Evolutionary conservation across 2,113 vertebrate genomes (phyloP).

Genomic region (Micronycteris hirsuta): DNA sequence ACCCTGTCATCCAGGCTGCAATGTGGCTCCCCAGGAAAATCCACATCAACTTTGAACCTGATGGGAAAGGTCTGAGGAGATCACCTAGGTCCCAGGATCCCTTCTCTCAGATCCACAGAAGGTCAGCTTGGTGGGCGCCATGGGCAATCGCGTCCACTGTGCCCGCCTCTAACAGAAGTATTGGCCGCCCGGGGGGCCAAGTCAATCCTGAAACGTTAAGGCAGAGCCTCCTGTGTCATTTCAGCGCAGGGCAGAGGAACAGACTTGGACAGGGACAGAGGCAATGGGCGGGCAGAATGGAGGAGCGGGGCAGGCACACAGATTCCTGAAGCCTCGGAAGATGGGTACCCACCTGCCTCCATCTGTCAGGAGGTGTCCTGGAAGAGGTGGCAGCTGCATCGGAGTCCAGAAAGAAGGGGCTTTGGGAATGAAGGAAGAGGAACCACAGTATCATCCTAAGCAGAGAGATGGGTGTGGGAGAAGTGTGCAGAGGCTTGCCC

Average conservation of each 20-base stretch:
- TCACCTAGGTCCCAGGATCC: too few relatives aligned
- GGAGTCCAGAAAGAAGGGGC: neutral
- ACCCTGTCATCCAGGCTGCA: neutral
- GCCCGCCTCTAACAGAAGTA: neutral
- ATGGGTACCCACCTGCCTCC: too few relatives aligned
- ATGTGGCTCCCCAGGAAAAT: neutral
- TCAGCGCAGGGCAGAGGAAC: too few relatives aligned
- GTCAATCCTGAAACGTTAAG: rapidly evolving
- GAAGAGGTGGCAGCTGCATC: neutral
- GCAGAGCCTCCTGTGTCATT: neutral
- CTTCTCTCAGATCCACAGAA: neutral
- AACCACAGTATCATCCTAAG: too few relatives aligned
- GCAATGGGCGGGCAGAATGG: rapidly evolving
- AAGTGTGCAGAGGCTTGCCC: neutral
- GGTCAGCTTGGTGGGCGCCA: rapidly evolving
- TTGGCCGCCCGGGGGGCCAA: neutral
- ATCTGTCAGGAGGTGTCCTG: neutral
- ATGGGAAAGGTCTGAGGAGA: neutral
- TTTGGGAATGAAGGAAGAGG: neutral
- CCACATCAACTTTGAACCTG: neutral
- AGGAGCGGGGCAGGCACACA: neutral
- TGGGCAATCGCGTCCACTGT: rapidly evolving
- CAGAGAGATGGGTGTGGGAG: neutral
- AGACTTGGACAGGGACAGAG: neutral
- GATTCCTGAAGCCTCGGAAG: rapidly evolving